Base-by-base conservation (phyloP, 2,888 invertebrate species). In the Drosophila tripunctata region DNA sequence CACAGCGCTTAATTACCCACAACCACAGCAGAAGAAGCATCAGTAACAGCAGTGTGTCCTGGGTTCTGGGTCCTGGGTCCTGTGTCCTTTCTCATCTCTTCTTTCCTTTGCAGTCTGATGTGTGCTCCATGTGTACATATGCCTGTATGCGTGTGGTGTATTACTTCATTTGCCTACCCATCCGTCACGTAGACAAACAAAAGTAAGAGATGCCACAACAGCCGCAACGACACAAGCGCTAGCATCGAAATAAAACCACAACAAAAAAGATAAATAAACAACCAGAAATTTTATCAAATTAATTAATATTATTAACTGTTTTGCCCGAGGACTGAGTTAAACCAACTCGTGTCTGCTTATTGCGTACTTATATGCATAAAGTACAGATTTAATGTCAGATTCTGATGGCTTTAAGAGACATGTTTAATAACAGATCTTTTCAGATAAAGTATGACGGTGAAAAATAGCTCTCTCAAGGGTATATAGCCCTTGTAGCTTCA, bases 1-100 rank as follows among this genome's bases (percentile, higher is more conserved):
- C 64, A 70, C 75, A 60, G 47, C 55, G 70, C 80, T 87, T 87
- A 82, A 82, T 82, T 86, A 70, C 70, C 61, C 66, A 47, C 47
- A 50, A 15, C 30, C 27, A 55, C 58, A 68, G 41, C 38, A 30
- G 15, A 50, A 50, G 51, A 50, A 50, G 51, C 21, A 38, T 27
- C 30, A 40, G 19, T 10, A 38, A 12, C 40, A 36, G 17, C 19
- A 21, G n/a, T n/a, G 22, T 15, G 12, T 38, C n/a, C n/a, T n/a
- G n/a, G n/a, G 66, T 76, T 52, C 72, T 76, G n/a, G n/a, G n/a
- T 71, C 43, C 35, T 5, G 19, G 4, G 38, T 57, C 40, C 31
- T 17, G 3, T 33, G 17, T 45, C 21, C 12, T 19, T 24, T 3
- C 17, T 15, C 6, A 12, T 17, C 6, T 31, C 24, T 3, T 22